phyloP scores from a whole-genome alignment of 2,797 vertebrate genomes.

The Mormyrus proboscirostris region DNA sequence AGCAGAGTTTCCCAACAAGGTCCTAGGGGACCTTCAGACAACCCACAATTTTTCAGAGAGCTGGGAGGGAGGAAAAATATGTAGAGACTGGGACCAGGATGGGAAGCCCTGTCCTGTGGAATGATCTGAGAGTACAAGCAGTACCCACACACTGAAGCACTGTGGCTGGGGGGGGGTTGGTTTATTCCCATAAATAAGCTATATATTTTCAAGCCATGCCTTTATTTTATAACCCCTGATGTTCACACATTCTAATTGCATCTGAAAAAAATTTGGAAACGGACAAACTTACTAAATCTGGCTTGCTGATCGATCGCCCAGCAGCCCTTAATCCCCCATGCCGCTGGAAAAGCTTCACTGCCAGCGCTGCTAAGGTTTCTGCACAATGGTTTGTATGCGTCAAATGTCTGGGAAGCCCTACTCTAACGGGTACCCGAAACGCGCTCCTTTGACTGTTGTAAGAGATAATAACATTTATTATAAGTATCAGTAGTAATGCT shows the following conservation, averaged over 20 bases:
- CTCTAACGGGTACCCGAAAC: not conserved
- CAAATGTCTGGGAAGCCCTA: not conserved
- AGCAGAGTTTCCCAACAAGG: not conserved
- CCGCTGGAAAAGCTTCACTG: not conserved
- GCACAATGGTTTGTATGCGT: not conserved
- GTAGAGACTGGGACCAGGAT: not conserved
- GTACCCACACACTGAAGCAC: not conserved
- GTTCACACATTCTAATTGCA: not conserved
- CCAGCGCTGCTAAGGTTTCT: not conserved
- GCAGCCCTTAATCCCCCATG: not conserved
- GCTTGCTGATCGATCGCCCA: not conserved
- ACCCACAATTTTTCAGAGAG: not conserved
- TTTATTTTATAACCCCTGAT: not conserved
- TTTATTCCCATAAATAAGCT: not conserved
- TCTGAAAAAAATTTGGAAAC: not conserved
- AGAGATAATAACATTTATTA: not conserved
- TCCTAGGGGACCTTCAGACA: not conserved
- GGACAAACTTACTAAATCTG: not conserved
- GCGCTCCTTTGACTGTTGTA: not conserved
- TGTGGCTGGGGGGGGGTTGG: not conserved
- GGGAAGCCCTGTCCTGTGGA: not conserved
- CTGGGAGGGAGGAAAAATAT: not conserved
- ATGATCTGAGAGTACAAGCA: not conserved
- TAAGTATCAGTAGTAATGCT: not conserved
- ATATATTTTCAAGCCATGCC: not conserved